Evolutionary conservation across 1,140 invertebrate genomes (phyloP).

Genomic region (Lepeophtheirus salmonis): DNA sequence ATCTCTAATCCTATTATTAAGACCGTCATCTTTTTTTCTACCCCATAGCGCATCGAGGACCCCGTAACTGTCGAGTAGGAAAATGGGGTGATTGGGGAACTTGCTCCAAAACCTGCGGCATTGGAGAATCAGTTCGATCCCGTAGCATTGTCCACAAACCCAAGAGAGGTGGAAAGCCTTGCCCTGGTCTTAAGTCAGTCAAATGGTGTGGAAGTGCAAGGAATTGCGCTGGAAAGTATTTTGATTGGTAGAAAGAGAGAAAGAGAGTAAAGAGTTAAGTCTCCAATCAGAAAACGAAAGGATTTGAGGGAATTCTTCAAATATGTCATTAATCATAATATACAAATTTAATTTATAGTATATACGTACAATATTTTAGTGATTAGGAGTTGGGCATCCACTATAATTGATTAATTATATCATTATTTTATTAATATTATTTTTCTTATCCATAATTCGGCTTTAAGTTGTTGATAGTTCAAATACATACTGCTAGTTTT

Average conservation of each 20-base stretch:
- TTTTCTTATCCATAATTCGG: neutral
- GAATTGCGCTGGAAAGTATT: constrained; percentile 9
- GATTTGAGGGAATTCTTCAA: too few relatives aligned
- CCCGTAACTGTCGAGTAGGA: constrained; percentile 58
- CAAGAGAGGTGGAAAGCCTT: constrained; percentile 48
- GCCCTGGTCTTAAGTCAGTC: constrained; percentile 44
- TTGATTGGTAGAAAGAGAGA: constrained; percentile 12
- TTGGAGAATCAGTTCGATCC: constrained; percentile 58
- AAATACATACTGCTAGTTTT: neutral
- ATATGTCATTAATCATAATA: too few relatives aligned
- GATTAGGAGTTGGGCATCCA: too few relatives aligned
- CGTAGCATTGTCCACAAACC: constrained; percentile 51
- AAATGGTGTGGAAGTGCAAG: constrained; percentile 16
- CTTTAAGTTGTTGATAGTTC: neutral
- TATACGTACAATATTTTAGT: too few relatives aligned
- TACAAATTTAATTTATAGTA: too few relatives aligned
- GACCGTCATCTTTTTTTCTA: neutral
- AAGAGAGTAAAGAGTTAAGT: too few relatives aligned
- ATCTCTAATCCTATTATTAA: too few relatives aligned
- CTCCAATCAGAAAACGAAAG: neutral
- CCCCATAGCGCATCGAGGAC: neutral
- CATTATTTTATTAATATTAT: neutral
- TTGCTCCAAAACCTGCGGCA: constrained; percentile 64
- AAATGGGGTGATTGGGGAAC: constrained; percentile 66
- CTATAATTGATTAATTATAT: too few relatives aligned